These are phyloP conservation scores for Tiliacea aurago DNA, from an alignment of 2,888 invertebrate species.

Conservation along the genomic window DNA sequence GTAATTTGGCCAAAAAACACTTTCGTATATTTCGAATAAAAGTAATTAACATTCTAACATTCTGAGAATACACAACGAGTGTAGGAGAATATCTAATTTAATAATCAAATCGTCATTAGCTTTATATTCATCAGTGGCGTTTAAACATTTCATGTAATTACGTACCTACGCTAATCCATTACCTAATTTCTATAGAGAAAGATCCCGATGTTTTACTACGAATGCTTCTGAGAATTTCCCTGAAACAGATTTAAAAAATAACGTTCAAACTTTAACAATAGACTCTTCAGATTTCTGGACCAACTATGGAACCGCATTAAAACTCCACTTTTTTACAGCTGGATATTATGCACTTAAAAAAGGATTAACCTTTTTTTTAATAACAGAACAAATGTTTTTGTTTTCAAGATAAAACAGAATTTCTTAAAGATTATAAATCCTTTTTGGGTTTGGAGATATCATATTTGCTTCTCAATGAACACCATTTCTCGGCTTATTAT, in stretches of 20 bases:
- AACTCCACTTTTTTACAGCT: conserved; percentile 48
- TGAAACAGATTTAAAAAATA: conserved; percentile 15
- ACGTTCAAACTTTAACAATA: conserved; percentile 28
- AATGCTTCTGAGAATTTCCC: conserved; percentile 26
- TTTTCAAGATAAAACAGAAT: conserved; percentile 58
- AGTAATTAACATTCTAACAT: conserved; percentile 8
- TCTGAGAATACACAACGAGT: not conserved
- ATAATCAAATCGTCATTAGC: conserved; percentile 27
- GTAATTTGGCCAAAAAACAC: not conserved
- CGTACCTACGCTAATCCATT: conserved; percentile 17
- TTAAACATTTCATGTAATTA: conserved; percentile 24
- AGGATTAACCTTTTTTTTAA: conserved; percentile 48
- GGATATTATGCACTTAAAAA: conserved; percentile 50
- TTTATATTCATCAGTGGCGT: not conserved
- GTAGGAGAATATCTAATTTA: conserved; percentile 16
- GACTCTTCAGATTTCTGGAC: conserved; percentile 21
- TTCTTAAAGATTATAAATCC: conserved; percentile 62
- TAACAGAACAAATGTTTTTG: conserved; percentile 58
- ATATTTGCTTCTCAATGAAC: conserved; percentile 78
- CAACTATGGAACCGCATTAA: conserved; percentile 31
- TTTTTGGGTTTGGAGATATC: conserved; percentile 62
- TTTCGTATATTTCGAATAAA: conserved; percentile 2
- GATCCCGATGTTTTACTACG: not conserved
- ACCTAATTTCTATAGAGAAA: conserved; percentile 8
- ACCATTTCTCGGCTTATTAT: conserved; percentile 71